Conservation (phyloP, 1,140 invertebrate species). For the Matsumurasca onukii region DNA sequence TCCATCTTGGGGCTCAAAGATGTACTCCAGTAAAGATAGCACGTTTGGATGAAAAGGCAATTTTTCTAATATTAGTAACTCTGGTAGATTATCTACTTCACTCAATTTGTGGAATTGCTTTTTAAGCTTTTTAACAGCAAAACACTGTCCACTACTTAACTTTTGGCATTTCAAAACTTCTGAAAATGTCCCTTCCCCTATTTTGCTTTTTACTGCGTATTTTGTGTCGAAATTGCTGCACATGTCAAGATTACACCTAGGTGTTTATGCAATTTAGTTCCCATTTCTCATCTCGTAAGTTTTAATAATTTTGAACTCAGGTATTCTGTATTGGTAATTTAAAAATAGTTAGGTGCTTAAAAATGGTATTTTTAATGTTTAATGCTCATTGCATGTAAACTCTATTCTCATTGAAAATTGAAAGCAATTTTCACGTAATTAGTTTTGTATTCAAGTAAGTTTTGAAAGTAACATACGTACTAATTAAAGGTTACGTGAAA, state of each 20-base stretch:
- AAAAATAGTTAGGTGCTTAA: too few relatives aligned
- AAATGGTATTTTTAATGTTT: too few relatives aligned
- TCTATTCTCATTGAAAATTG: slow-evolving; percentile 57
- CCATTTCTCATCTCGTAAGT: too few relatives aligned
- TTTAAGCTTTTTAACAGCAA: slow-evolving; percentile 66
- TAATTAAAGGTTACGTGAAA: neutral
- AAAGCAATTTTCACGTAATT: neutral
- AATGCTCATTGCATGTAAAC: too few relatives aligned
- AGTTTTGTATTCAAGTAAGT: neutral
- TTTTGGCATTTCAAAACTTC: slow-evolving; percentile 67
- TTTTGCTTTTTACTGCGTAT: slow-evolving; percentile 62
- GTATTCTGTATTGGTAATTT: too few relatives aligned
- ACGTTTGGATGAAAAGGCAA: slow-evolving; percentile 61
- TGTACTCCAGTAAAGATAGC: slow-evolving; percentile 59
- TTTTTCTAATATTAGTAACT: slow-evolving; percentile 61
- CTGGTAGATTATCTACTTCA: slow-evolving; percentile 57
- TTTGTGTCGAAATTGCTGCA: slow-evolving; percentile 61
- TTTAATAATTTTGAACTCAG: too few relatives aligned
- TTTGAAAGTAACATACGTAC: neutral
- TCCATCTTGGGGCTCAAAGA: slow-evolving; percentile 55
- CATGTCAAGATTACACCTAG: too few relatives aligned
- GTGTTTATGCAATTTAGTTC: too few relatives aligned
- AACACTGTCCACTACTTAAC: slow-evolving; percentile 53
- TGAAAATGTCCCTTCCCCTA: slow-evolving; percentile 66
- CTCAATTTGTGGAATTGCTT: slow-evolving; percentile 51